Conservation (phyloP, 1,140 invertebrate species). For the Homarus americanus region DNA sequence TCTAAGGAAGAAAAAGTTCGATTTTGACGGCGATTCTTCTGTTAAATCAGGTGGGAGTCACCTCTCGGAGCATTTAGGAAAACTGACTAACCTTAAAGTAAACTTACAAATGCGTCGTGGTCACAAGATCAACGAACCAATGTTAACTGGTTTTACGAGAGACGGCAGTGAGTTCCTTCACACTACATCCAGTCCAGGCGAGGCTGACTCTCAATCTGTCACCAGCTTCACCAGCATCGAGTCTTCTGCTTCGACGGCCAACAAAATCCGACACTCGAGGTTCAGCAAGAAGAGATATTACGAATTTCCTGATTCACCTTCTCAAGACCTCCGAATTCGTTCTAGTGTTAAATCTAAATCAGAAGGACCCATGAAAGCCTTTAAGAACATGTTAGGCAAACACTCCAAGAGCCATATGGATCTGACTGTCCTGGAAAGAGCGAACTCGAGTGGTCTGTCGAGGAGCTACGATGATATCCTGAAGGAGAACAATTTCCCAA, state of each 20-base stretch:
- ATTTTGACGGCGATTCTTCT: constrained; percentile 29
- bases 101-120: constrained; percentile 57
- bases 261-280: constrained; percentile 40
- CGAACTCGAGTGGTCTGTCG: constrained; percentile 30
- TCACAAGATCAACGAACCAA: constrained; percentile 44
- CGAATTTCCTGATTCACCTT: background rate
- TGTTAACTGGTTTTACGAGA: constrained; percentile 54
- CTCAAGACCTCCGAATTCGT: constrained; percentile 39
- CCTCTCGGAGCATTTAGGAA: constrained; percentile 56
- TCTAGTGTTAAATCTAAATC: constrained; percentile 28
- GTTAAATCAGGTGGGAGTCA: constrained; percentile 56
- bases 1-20: constrained; percentile 44
- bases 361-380: constrained; percentile 37
- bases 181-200: background rate
- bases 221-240: constrained; percentile 69
- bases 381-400: constrained; percentile 54
- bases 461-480: constrained; percentile 66
- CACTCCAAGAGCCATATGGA: constrained; percentile 67
- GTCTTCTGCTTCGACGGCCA: constrained; percentile 49
- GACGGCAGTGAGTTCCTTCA: constrained; percentile 53
- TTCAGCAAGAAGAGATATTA: constrained; percentile 18
- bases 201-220: constrained; percentile 54
- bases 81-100: constrained; percentile 40
- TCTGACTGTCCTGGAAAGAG: constrained; percentile 51
- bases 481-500: constrained; percentile 59